Evolutionary conservation across 1,140 invertebrate species (phyloP), one percentile per base, ranked within the genome.

Genomic region (Pararge aegeria): DNA sequence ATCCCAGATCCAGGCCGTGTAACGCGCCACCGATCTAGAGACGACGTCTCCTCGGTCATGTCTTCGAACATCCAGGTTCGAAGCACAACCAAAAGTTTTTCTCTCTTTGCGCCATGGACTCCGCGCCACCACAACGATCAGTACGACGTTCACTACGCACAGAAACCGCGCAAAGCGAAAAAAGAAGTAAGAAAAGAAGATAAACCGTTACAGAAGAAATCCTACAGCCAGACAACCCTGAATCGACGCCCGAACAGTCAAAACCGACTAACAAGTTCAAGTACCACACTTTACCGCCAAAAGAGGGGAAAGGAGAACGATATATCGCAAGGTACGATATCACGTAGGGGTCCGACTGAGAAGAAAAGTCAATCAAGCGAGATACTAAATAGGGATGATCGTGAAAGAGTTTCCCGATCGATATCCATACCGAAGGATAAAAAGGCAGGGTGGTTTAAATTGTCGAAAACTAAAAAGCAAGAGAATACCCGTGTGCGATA

Each of bases 41-140:
- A 95, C 73, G 95, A 96, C 80, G 90, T 96, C 4, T 91, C 92
- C 2, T 92, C 92, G 4, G 75, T 89, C 16, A 92, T 92, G 78
- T 91, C 90, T 15, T 92, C 91, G 2, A 90, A 91, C 66, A 67
- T 94, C 15, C 94, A 95, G 73, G 93, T 94, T 15, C 92, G 93
- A 57, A 95, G 93, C 13, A 93, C 96, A n/a, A 95, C 95, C 0
- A 92, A 95, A 34, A 96, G 95, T 24, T 95, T 96, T 61, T 96
- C 95, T 2, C 93, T 96, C 38, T 91, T 96, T 60, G 95, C 95
- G 0, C 95, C 96, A 0, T 97, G 95, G 95, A 94, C 93, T 55
- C 95, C 95, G 0, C 92, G 93, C 38, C 92, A 95, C 70, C 93
- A 93, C 68, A 91, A 92, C 63, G 94, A 95, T 70, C 92, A 92